Conservation (phyloP, 35 echinoderm and acorn worm species). For the Chiridota heheva region DNA sequence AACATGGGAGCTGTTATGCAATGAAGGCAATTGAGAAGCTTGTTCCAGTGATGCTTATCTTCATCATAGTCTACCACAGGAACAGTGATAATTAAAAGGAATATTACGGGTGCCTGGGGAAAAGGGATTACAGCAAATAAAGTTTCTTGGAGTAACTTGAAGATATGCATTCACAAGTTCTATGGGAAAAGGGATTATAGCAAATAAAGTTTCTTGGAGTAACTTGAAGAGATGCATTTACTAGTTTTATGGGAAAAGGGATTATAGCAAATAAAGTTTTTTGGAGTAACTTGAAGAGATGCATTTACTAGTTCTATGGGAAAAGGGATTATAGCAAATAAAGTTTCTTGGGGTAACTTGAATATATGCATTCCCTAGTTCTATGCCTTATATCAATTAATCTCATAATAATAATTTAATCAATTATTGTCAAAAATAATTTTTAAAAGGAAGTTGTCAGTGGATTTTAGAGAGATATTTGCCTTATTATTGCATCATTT, state of each 20-base stretch:
- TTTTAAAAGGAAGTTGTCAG: slow-evolving; percentile 4
- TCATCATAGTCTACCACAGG: slow-evolving; percentile 91
- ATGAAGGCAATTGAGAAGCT: slow-evolving; percentile 73
- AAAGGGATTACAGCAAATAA: background rate
- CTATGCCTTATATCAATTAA: background rate
- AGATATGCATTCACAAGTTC: slow-evolving; percentile 19
- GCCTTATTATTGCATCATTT: too few species aligned
- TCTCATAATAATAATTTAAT: background rate
- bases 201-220: background rate
- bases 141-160: background rate
- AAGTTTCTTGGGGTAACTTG: background rate
- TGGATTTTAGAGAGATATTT: too few species aligned
- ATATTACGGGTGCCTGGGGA: slow-evolving; percentile 63
- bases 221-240: background rate
- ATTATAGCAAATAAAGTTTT: background rate
- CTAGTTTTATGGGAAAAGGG: slow-evolving; percentile 39
- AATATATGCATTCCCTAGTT: background rate
- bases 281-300: background rate
- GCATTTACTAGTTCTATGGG: slow-evolving; percentile 37
- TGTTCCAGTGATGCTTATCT: slow-evolving; percentile 90
- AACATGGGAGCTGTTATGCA: slow-evolving; percentile 64
- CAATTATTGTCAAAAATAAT: slow-evolving; percentile 11
- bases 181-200: slow-evolving; percentile 25
- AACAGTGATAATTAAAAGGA: slow-evolving; percentile 64
- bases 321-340: slow-evolving; percentile 2